Conservation (phyloP, 2,888 invertebrate genomes). For the Petrolisthes manimaculis region DNA sequence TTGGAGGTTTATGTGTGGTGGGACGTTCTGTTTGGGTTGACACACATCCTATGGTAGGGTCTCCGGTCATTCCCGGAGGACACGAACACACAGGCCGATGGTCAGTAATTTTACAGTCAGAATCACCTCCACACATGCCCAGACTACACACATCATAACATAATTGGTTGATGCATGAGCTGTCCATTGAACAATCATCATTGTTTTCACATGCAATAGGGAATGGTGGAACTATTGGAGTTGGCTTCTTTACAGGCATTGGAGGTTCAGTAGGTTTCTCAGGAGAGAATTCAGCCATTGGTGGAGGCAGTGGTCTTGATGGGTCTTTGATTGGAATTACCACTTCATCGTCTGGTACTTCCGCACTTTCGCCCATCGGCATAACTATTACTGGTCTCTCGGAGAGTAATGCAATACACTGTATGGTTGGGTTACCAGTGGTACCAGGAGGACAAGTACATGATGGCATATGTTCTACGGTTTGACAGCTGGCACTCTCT, state of each 20-base stretch:
- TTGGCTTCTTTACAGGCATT: slow-evolving; percentile 14
- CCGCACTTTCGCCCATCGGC: slow-evolving; percentile 11
- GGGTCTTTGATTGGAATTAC: slow-evolving; percentile 30
- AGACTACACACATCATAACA: slow-evolving; percentile 87
- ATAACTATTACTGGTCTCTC: slow-evolving; percentile 9
- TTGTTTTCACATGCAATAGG: slow-evolving; percentile 82
- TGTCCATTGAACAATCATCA: slow-evolving; percentile 87
- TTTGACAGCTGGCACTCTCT: slow-evolving; percentile 68
- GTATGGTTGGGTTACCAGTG: slow-evolving; percentile 68
- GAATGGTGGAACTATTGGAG: slow-evolving; percentile 68
- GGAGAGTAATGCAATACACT: slow-evolving; percentile 66
- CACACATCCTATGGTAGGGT: slow-evolving; percentile 66
- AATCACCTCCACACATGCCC: slow-evolving; percentile 81
- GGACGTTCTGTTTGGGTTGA: slow-evolving; percentile 24
- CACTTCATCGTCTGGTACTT: slow-evolving; percentile 2
- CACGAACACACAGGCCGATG: slow-evolving; percentile 88
- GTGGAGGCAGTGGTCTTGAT: slow-evolving; percentile 14
- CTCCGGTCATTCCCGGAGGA: slow-evolving; percentile 79
- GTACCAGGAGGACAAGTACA: slow-evolving; percentile 69
- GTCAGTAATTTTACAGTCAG: slow-evolving; percentile 84
- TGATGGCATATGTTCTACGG: slow-evolving; percentile 68
- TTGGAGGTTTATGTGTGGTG: background rate
- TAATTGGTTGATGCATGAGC: slow-evolving; percentile 86
- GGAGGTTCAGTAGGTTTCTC: slow-evolving; percentile 12
- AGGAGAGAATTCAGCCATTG: slow-evolving; percentile 3